phyloP scores from a whole-genome alignment of 2,113 vertebrate species.

The Tylochromis polylepis region DNA sequence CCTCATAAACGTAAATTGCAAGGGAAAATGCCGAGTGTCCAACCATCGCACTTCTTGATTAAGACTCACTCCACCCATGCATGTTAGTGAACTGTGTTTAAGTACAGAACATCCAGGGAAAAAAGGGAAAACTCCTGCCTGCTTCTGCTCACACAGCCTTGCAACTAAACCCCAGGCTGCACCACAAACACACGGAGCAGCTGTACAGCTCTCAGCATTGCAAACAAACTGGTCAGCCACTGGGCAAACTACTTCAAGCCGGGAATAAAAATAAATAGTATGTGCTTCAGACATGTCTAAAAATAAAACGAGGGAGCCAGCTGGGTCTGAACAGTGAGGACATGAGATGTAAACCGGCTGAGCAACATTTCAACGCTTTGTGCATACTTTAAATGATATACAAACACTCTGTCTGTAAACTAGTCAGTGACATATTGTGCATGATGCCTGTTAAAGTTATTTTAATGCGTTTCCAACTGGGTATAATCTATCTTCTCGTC shows the following conservation, averaged over 20 bases:
- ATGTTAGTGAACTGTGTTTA: not conserved
- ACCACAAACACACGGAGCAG: conserved; percentile 6
- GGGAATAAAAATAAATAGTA: conserved; percentile 21
- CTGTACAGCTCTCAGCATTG: not conserved
- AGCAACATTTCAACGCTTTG: not conserved
- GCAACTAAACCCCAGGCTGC: not conserved
- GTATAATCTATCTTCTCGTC: not conserved
- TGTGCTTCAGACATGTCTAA: conserved; percentile 6
- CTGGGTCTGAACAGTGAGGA: not conserved
- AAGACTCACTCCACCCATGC: not conserved
- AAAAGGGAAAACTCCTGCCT: not conserved
- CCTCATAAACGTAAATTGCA: not conserved
- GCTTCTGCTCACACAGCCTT: not conserved
- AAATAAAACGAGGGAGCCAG: conserved; percentile 9
- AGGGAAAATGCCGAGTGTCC: not conserved
- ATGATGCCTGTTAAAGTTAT: not conserved
- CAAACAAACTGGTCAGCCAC: conserved; percentile 2
- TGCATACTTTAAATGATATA: not conserved
- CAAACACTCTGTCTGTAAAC: not conserved
- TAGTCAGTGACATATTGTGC: not conserved
- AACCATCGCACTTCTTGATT: not conserved
- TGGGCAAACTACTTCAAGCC: not conserved
- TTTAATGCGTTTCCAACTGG: conserved; percentile 1
- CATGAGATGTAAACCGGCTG: not conserved
- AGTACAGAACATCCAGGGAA: not conserved